Evolutionary conservation across 1,140 invertebrate genomes (phyloP), one percentile per base, ranked within the genome.

Genomic region (Dendrolimus punctatus): DNA sequence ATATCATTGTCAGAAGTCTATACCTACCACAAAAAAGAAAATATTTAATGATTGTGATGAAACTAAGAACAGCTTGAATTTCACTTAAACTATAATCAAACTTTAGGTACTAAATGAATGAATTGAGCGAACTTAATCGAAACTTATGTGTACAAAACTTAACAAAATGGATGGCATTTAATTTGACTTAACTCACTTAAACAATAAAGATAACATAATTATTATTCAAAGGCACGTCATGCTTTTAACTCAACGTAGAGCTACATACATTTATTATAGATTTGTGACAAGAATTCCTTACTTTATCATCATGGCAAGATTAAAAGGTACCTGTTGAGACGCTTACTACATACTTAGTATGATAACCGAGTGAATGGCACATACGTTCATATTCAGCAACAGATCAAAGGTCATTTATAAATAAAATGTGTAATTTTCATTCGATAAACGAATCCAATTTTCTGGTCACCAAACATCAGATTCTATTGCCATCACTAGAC

Each of bases 81-180:
- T 58, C 61, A 68, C 67, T 81, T 75, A 67, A 71, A 68, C 74
- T 80, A 80, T 72, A 69, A 71, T 74, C 66, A 74, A 67, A 70
- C 71, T 79, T 68, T 45, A 51, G 42, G 50, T 51, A 76, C 76
- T 81, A 80, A 68, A 67, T 84, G 76, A 76, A 80, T 78, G 79
- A 73, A 83, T 85, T 85, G 82, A 85, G 82, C 82, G 78, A 81
- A 71, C 78, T 82, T 83, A 79, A 68, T 79, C 71, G 78, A 68
- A 82, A 80, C 82, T 85, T 85, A 85, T 56, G 59, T 68, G 70
- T 71, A 77, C 78, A 84, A 83, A 86, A 80, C 82, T 86, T 84
- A 86, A 86, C 80, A 83, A 85, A 82, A 71, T 84, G 82, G 80
- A 86, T 86, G 82, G 82, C 82, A 85, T 85, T 82, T 79, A 80